These are phyloP conservation scores for Tyrophagus putrescentiae DNA, from an alignment of 1,140 invertebrate genomes.

Conservation along the genomic window DNA sequence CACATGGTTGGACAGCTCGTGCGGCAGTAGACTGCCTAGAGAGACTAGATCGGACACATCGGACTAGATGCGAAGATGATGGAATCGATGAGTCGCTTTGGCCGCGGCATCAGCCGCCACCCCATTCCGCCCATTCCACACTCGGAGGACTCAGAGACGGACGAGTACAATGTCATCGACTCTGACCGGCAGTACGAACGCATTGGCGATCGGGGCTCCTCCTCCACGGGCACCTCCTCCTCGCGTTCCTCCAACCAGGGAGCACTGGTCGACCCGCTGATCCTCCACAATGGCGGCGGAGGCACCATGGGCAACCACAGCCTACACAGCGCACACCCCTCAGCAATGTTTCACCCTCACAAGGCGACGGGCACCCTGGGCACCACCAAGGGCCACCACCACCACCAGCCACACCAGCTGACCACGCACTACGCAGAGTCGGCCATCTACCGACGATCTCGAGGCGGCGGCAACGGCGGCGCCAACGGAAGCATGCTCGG, in stretches of 20 bases:
- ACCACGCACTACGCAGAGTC: constrained; percentile 19
- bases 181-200: constrained; percentile 20
- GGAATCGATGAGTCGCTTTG: constrained; percentile 17
- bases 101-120: neutral
- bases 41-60: too few species aligned
- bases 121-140: neutral
- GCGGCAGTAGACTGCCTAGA: too few species aligned
- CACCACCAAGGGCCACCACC: neutral
- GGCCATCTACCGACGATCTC: constrained; percentile 16
- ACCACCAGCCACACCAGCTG: neutral
- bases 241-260: neutral
- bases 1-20: too few species aligned
- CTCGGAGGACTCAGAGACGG: constrained; percentile 18
- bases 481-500: neutral
- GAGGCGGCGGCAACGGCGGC: constrained; percentile 1
- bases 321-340: neutral
- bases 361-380: neutral
- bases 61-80: too few species aligned
- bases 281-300: neutral
- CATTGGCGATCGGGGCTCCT: constrained; percentile 17
- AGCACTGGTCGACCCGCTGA: neutral
- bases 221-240: neutral
- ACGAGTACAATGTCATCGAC: constrained; percentile 20
- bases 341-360: neutral
- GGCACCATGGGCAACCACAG: neutral